Conservation (phyloP, 2,888 invertebrate species). For the Cheilosia soror region DNA sequence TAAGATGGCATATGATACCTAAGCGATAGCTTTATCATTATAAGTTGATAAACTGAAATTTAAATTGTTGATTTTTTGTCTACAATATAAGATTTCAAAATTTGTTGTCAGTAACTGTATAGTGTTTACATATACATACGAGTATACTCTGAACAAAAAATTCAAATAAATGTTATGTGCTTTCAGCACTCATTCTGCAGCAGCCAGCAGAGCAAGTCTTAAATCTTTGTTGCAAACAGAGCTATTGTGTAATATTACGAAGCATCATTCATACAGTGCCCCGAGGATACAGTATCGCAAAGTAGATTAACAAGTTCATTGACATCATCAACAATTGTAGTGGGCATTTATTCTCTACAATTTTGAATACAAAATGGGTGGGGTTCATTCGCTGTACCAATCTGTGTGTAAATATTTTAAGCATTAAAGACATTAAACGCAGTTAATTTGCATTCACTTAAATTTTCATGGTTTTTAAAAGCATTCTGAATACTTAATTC, state of each 20-base stretch:
- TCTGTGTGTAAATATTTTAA: background rate
- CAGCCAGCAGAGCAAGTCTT: constrained; percentile 22
- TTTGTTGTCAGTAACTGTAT: too few species aligned
- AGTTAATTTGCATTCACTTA: background rate
- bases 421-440: constrained; percentile 43
- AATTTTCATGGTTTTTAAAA: constrained; percentile 4
- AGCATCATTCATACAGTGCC: constrained; percentile 44
- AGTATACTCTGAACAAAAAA: background rate
- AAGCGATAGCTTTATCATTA: too few species aligned
- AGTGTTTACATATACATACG: too few species aligned
- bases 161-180: background rate
- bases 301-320: constrained; percentile 64
- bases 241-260: constrained; percentile 1
- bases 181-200: constrained; percentile 6
- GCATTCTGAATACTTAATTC: background rate
- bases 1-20: too few species aligned
- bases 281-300: constrained; percentile 51
- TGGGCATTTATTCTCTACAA: constrained; percentile 16
- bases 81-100: too few species aligned
- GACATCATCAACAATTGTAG: constrained; percentile 46
- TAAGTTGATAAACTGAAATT: too few species aligned
- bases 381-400: constrained; percentile 20
- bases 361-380: constrained; percentile 27
- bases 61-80: too few species aligned
- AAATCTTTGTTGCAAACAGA: constrained; percentile 12